Evolutionary conservation across 2,888 invertebrate genomes (phyloP).

Genomic region (Phania funesta): DNA sequence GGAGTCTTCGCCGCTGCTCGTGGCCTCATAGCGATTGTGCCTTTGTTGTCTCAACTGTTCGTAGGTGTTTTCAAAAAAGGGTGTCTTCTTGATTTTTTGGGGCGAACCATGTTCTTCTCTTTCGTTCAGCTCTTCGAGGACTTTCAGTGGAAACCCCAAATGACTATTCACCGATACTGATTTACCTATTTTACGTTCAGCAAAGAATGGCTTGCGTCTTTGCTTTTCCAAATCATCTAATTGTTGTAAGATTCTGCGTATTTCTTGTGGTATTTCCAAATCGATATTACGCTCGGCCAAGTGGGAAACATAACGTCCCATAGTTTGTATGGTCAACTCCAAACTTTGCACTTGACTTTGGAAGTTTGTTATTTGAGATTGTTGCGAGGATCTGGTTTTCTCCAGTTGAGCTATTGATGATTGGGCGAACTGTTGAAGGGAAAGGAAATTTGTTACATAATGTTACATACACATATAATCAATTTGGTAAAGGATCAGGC

Average conservation of each 20-base stretch:
- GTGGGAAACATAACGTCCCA: slow-evolving; percentile 87
- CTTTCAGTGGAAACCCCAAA: slow-evolving; percentile 80
- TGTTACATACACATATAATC: neutral
- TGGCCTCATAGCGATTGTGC: slow-evolving; percentile 76
- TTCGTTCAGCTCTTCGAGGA: slow-evolving; percentile 80
- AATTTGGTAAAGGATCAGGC: neutral
- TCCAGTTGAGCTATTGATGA: slow-evolving; percentile 83
- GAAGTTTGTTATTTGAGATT: slow-evolving; percentile 83
- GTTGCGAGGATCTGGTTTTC: slow-evolving; percentile 84
- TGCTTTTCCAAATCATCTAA: slow-evolving; percentile 81
- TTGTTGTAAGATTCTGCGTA: slow-evolving; percentile 87
- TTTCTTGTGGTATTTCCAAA: slow-evolving; percentile 87
- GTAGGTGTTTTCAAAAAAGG: slow-evolving; percentile 86
- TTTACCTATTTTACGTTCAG: slow-evolving; percentile 80
- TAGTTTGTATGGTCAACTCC: slow-evolving; percentile 87
- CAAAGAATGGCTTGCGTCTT: slow-evolving; percentile 78
- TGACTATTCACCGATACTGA: slow-evolving; percentile 80
- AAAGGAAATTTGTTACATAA: neutral
- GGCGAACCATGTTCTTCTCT: slow-evolving; percentile 81
- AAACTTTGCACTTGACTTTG: slow-evolving; percentile 87
- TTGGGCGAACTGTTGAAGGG: slow-evolving; percentile 78
- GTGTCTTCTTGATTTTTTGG: slow-evolving; percentile 80
- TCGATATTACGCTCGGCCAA: slow-evolving; percentile 85
- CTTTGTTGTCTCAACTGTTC: slow-evolving; percentile 86
- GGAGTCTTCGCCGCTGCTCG: slow-evolving; percentile 77